phyloP scores from a whole-genome alignment of 2,113 vertebrate species.

The Todiramphus saurophagus region DNA sequence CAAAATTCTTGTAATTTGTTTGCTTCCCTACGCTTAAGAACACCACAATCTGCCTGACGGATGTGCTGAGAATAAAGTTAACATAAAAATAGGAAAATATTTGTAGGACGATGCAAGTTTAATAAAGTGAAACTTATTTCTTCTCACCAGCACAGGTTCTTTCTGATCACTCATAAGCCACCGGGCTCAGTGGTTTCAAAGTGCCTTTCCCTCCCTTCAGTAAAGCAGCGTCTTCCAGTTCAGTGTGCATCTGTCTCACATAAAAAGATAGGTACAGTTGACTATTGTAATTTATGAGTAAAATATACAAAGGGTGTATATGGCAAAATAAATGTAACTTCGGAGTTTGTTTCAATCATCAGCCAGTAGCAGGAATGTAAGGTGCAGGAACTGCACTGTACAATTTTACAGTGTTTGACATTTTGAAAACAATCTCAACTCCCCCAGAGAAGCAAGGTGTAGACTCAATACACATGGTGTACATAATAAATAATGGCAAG shows the following conservation, averaged over 20 bases:
- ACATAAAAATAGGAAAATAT: neutral
- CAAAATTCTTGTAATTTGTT: conserved; percentile 22
- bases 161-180: neutral
- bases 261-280: neutral
- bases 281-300: neutral
- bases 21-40: neutral
- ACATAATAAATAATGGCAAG: neutral
- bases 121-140: neutral
- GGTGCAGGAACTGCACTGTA: neutral
- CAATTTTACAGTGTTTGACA: neutral
- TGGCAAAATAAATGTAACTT: neutral
- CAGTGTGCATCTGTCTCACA: neutral
- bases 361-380: neutral
- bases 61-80: neutral
- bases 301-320: neutral
- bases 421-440: neutral
- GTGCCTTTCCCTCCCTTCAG: neutral
- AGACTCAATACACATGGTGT: neutral
- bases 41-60: neutral
- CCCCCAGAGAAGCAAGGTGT: neutral
- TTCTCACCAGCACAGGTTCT: neutral
- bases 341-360: neutral
- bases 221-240: neutral
- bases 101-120: neutral
- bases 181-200: neutral